Conservation (phyloP, 2,797 vertebrate genomes). For the Petrocephalus schoutedeni region DNA sequence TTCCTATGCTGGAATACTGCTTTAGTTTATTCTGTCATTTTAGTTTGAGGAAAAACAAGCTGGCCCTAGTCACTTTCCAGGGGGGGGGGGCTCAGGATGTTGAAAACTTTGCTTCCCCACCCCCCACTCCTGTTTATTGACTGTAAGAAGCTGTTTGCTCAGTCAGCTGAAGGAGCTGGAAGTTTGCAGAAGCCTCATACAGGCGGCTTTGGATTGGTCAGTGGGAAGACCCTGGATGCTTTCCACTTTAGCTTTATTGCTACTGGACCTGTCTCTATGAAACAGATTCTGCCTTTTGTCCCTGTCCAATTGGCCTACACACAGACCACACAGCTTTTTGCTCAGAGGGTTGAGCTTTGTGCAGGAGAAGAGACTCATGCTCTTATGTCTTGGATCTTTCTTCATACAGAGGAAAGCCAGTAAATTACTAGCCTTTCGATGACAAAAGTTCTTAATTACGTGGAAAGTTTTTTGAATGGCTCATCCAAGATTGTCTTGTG, state of each 20-base stretch:
- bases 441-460: background rate
- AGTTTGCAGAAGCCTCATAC: background rate
- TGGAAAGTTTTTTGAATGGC: background rate
- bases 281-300: background rate
- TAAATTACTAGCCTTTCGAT: background rate
- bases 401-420: background rate
- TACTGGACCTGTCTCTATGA: background rate
- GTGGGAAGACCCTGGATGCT: background rate
- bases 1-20: background rate
- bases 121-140: background rate
- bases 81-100: background rate
- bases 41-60: background rate
- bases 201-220: background rate
- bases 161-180: background rate
- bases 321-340: background rate
- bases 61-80: background rate
- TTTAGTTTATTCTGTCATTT: background rate
- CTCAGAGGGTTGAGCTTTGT: background rate
- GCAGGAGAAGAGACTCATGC: background rate
- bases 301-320: background rate
- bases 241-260: constrained; percentile 11
- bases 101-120: background rate
- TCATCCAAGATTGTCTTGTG: background rate
- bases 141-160: background rate
- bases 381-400: background rate